These are phyloP conservation scores for Saturnia pavonia DNA, from an alignment of 2,888 invertebrate species.

Conservation along the genomic window DNA sequence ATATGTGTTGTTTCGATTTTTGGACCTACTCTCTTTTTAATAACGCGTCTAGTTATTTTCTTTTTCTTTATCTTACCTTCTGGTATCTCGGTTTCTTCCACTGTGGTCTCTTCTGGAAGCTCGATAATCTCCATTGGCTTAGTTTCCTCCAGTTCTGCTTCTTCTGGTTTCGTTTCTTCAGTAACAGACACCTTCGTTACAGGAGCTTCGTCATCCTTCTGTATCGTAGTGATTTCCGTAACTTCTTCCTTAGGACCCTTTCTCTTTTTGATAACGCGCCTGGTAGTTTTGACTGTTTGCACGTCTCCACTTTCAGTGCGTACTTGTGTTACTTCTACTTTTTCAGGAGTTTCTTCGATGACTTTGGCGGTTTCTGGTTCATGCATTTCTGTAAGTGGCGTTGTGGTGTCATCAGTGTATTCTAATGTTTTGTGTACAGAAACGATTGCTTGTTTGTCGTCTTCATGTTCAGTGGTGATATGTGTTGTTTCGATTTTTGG, in stretches of 20 bases:
- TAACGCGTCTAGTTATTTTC: slow-evolving; percentile 32
- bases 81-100: slow-evolving; percentile 23
- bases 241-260: no score
- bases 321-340: slow-evolving; percentile 32
- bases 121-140: no score
- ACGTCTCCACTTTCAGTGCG: slow-evolving; percentile 16
- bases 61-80: slow-evolving; percentile 16
- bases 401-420: slow-evolving; percentile 9
- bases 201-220: no score
- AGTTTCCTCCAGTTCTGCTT: no score
- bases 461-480: neutral
- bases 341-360: slow-evolving; percentile 36
- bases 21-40: slow-evolving; percentile 22
- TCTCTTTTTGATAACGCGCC: no score
- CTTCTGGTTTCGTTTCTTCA: no score
- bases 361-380: slow-evolving; percentile 40
- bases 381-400: slow-evolving; percentile 23
- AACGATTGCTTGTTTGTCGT: neutral
- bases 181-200: no score
- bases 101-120: no score
- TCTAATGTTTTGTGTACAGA: neutral
- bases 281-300: no score
- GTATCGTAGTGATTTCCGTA: no score
- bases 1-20: no score
- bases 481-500: neutral